Evolutionary conservation across 2,888 invertebrate genomes (phyloP).

Genomic region (Rotaria sp.): DNA sequence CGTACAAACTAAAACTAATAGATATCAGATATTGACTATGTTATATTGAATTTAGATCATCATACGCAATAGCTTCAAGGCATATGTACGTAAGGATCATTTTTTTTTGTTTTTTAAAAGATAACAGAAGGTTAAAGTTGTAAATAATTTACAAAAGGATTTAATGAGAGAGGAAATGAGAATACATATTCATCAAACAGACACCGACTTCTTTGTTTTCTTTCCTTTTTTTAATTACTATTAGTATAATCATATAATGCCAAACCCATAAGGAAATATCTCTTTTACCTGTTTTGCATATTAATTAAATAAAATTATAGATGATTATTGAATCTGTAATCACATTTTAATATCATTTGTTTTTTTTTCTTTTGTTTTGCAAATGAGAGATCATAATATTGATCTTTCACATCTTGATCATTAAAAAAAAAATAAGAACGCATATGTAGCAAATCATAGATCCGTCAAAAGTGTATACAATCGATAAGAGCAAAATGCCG

Average conservation of each 20-base stretch:
- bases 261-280: background rate
- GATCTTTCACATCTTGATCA: background rate
- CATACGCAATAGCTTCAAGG: background rate
- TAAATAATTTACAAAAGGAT: background rate
- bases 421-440: background rate
- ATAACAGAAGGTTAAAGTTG: background rate
- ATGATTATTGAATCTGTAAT: background rate
- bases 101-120: background rate
- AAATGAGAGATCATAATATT: background rate
- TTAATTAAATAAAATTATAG: background rate
- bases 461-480: too few species aligned
- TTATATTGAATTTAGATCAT: background rate
- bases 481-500: too few species aligned
- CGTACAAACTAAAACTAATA: background rate
- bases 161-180: background rate
- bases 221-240: too few species aligned
- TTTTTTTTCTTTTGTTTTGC: too few species aligned
- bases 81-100: background rate
- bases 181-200: background rate
- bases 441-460: background rate
- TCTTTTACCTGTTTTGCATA: background rate
- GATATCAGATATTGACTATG: background rate
- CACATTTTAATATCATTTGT: too few species aligned
- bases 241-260: background rate
- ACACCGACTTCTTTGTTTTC: background rate